These are phyloP conservation scores for Leiothrix lutea DNA, from an alignment of 2,113 vertebrate species.

Conservation along the genomic window DNA sequence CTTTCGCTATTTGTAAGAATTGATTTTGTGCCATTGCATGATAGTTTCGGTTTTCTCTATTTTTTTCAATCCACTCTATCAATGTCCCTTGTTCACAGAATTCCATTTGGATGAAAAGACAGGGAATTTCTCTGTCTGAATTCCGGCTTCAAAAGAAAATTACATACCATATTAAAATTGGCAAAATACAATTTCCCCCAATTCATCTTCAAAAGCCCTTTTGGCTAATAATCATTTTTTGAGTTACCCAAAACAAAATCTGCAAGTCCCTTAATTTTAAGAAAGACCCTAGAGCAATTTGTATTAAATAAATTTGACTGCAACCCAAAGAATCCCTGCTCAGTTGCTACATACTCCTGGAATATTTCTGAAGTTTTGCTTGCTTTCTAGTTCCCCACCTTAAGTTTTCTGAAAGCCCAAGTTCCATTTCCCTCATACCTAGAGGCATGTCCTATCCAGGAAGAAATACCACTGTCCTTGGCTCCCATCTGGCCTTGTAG, in stretches of 20 bases:
- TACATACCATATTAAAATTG: neutral
- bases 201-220: neutral
- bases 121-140: fast-evolving
- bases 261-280: neutral
- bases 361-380: neutral
- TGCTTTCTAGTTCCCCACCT: neutral
- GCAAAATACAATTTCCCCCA: neutral
- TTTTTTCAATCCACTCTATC: slow-evolving; percentile 23
- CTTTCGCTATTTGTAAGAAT: slow-evolving; percentile 68
- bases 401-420: neutral
- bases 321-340: neutral
- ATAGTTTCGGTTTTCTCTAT: fast-evolving
- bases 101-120: slow-evolving; percentile 79
- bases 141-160: slow-evolving; percentile 27
- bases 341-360: neutral
- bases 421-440: neutral
- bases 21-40: slow-evolving; percentile 18
- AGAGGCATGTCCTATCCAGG: neutral
- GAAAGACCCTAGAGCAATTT: neutral
- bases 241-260: neutral
- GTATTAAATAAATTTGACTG: neutral
- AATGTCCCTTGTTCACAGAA: slow-evolving; percentile 71
- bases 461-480: neutral
- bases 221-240: neutral
- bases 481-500: neutral